These are phyloP conservation scores for Carollia perspicillata DNA, from an alignment of 2,113 vertebrate species.

Conservation along the genomic window DNA sequence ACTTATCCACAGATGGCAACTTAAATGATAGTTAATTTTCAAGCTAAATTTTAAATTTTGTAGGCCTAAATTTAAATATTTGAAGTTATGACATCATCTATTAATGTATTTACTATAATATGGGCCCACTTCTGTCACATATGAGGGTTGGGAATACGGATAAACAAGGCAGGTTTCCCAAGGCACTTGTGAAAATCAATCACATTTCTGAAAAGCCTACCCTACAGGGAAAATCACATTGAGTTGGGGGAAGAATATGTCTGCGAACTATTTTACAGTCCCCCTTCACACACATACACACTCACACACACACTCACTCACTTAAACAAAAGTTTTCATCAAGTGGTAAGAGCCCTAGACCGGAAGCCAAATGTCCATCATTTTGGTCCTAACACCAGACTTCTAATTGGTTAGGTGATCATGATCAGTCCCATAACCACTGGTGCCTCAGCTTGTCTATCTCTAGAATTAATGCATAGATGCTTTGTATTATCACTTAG, in stretches of 20 bases:
- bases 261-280: not conserved
- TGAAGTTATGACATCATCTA: constrained; percentile 47
- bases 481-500: not conserved
- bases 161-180: not conserved
- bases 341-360: not conserved
- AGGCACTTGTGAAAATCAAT: not conserved
- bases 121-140: not conserved
- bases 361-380: not conserved
- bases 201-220: not conserved
- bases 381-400: not conserved
- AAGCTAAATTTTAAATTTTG: constrained; percentile 53
- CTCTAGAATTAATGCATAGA: not conserved
- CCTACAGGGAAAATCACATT: not conserved
- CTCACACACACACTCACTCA: not conserved
- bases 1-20: constrained; percentile 54
- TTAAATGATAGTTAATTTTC: constrained; percentile 66
- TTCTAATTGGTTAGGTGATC: not conserved
- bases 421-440: not conserved
- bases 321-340: not conserved
- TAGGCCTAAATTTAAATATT: constrained; percentile 55
- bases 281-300: not conserved
- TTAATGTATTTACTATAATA: constrained; percentile 1
- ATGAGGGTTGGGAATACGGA: not conserved
- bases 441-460: not conserved
- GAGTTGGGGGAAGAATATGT: not conserved